A percentile compares a stretch with the other conserved stretches of the same genome.
These are phyloP conservation scores for Brachynemurus nebulosus DNA, from an alignment of 2,888 invertebrate species.

Conservation along the genomic window DNA sequence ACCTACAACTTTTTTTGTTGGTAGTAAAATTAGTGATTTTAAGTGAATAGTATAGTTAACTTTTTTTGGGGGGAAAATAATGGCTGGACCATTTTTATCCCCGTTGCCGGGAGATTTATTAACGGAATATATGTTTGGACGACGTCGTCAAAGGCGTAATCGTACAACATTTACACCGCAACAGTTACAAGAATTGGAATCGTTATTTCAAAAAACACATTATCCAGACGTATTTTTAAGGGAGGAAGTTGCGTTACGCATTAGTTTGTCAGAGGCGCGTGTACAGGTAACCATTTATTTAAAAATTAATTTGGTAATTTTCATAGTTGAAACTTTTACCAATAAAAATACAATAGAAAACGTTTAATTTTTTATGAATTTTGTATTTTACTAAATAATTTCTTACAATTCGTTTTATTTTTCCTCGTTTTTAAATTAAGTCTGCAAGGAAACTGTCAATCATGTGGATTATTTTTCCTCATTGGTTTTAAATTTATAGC, in stretches of 20 bases:
- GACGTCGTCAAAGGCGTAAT: conserved; percentile 76
- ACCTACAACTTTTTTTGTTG: too few species aligned
- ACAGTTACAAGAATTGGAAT: conserved; percentile 81
- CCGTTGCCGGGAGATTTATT: conserved; percentile 77
- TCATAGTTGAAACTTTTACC: too few species aligned
- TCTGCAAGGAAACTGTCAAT: too few species aligned
- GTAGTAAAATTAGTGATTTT: neutral
- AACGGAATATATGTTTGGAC: conserved; percentile 86
- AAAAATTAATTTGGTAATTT: too few species aligned
- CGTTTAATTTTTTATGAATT: too few species aligned
- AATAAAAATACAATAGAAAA: too few species aligned
- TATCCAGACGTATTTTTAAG: conserved; percentile 82
- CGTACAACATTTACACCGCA: conserved; percentile 90
- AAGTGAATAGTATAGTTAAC: neutral
- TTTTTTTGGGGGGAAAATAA: conserved; percentile 24
- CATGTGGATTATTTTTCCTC: too few species aligned
- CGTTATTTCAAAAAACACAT: conserved; percentile 86
- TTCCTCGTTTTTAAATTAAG: too few species aligned
- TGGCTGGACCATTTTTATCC: conserved; percentile 79
- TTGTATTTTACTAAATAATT: too few species aligned
- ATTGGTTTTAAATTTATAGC: too few species aligned
- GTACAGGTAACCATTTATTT: too few species aligned
- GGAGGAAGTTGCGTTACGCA: conserved; percentile 83
- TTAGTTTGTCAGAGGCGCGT: conserved; percentile 82
- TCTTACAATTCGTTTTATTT: too few species aligned